Evolutionary conservation across 2,888 invertebrate species (phyloP).

Genomic region (Amblyteles armatorius): DNA sequence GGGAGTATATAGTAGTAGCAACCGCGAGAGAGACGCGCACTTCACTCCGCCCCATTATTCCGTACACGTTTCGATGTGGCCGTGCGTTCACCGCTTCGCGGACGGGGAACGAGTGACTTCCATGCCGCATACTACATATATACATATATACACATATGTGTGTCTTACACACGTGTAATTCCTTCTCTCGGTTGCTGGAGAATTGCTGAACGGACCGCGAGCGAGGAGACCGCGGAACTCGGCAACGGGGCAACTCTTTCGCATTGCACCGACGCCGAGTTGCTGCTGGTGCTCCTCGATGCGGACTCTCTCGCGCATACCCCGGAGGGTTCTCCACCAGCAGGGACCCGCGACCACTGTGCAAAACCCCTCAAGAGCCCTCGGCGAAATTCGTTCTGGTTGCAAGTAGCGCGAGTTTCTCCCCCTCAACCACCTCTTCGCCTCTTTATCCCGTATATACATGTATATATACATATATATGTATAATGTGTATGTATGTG

Average conservation of each 20-base stretch:
- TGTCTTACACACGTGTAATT: slow-evolving; percentile 47
- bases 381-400: slow-evolving; percentile 80
- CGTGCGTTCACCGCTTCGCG: slow-evolving; percentile 67
- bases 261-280: slow-evolving; percentile 64
- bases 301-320: slow-evolving; percentile 52
- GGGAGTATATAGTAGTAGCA: slow-evolving; percentile 67
- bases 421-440: slow-evolving; percentile 31
- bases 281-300: slow-evolving; percentile 49
- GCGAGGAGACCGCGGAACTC: slow-evolving; percentile 33
- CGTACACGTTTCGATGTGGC: slow-evolving; percentile 79
- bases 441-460: slow-evolving; percentile 16
- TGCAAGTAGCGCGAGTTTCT: slow-evolving; percentile 68
- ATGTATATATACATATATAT: slow-evolving; percentile 2
- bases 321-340: slow-evolving; percentile 77
- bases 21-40: slow-evolving; percentile 77
- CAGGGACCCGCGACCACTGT: slow-evolving; percentile 74
- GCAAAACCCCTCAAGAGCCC: slow-evolving; percentile 79
- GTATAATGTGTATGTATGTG: not conserved
- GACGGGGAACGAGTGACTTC: slow-evolving; percentile 36
- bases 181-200: slow-evolving; percentile 49
- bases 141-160: slow-evolving; percentile 39
- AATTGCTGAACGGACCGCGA: slow-evolving; percentile 52
- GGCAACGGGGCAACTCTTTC: slow-evolving; percentile 59
- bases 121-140: slow-evolving; percentile 43
- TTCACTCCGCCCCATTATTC: slow-evolving; percentile 82